Evolutionary conservation across 1,140 invertebrate genomes (phyloP), one percentile per base, ranked within the genome.

Genomic region (Drosophila rufa): DNA sequence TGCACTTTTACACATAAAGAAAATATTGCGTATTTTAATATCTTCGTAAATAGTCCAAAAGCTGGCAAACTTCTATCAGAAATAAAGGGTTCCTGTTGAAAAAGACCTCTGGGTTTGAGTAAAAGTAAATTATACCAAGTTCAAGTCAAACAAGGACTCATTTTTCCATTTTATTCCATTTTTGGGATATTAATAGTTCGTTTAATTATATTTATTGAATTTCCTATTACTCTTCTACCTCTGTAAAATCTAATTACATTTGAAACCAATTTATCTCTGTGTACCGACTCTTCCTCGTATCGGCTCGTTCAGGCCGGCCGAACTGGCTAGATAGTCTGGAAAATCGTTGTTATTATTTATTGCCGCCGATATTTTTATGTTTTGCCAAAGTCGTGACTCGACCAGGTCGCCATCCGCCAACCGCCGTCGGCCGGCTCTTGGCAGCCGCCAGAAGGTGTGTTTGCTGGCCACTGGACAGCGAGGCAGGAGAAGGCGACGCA

Each of bases 281-380:
- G 38, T 45, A 56, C 46, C 12, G 53, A 57, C 73, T 76, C 60
- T 75, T 75, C 59, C 58, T 56, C 40, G 33, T 56, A 75, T 75
- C 71, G 48, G 51, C 73, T 58, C 30, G 51, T 50, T 76, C 17
- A 40, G 47, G 25, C 47, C 42, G 53, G 30, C 50, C 22, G 15
- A 77, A 48, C 80, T 74, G 78, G 76, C 80, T 64, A 78, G 85
- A 90, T 91, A 91, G 86, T 82, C 86, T 87, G 84, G 75, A 85
- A 90, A 90, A 90, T 90, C 85, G 85, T 90, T 90, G 85, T 90
- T 90, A 90, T 90, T 90, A 90, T 90, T 90, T 90, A 90, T 90
- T 91, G 86, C 86, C 82, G 82, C 70, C 79, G 79, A 90, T 90
- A 90, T 91, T 90, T 90, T 90, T 90, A 90, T 90, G 85, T 90